Base-by-base conservation (phyloP, 2,113 vertebrate genomes). In the Pan paniscus region DNA sequence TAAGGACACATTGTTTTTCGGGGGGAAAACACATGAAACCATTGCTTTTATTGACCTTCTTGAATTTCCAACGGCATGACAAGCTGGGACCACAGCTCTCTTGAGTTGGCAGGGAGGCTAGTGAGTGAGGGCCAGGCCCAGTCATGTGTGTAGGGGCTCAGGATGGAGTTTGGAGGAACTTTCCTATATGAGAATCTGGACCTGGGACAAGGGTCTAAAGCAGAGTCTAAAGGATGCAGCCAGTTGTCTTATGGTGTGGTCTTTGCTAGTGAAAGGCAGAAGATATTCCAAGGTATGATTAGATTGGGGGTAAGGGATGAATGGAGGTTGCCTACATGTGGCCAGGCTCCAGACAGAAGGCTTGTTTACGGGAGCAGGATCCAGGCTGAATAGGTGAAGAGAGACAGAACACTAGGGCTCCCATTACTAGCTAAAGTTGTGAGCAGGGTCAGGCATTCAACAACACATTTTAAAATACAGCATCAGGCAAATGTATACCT, bases 41-140 rank as follows among this genome's bases (percentile, higher is more conserved):
- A 95, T n/a, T 80, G 72, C 25, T 96, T 96, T 78, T 94, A 55
- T 40, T 88, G 25, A 89, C n/a, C 14, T 68, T 87, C 82, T 75
- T 48, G 14, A 90, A 52, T 70, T 80, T 14, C 23, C 93, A 79
- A 82, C 50, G 27, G 6, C 32, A 52, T 94, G 35, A 38, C 46
- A 95, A 94, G n/a, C 30, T 89, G 23, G 57, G 17, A 55, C 80
- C 61, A 90, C 9, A 70, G 16, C 30, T 81, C 17, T 91, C 75
- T 72, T 72, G 27, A 43, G 30, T 6, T 85, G 67, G 73, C 57
- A 93, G 27, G 16, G 18, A 90, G 27, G 68, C 43, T 61, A 64
- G 17, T 75, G 67, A 94, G 64, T 27, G 61, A 94, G 32, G 9
- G 11, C 17, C 46, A 64, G 18, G 48, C 50, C 81, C 46, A 87